A percentile compares a stretch with the other conserved stretches of the same genome.
Evolutionary conservation across 2,797 vertebrate species (phyloP).

Genomic region (Ciconia nigra): DNA sequence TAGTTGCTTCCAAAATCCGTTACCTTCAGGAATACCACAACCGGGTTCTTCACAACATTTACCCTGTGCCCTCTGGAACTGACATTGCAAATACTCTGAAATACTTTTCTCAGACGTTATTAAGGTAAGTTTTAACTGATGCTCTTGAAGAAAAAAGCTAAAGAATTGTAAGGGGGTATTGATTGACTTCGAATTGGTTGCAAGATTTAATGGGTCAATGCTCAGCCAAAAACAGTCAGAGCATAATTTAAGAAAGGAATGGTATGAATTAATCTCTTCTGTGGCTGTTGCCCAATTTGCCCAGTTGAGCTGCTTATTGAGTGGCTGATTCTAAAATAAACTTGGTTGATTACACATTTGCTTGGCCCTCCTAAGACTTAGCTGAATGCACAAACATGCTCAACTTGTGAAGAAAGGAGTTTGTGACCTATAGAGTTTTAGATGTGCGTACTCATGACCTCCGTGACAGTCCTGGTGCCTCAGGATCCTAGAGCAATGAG

Average conservation of each 20-base stretch:
- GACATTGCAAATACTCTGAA: conserved; percentile 99
- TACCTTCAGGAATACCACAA: conserved; percentile 99
- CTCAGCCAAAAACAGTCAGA: conserved; percentile 70
- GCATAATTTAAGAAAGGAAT: not conserved
- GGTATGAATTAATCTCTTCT: not conserved
- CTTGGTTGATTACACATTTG: conserved; percentile 39
- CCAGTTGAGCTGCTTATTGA: conserved; percentile 31
- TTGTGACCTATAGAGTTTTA: not conserved
- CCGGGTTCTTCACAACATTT: conserved; percentile 98
- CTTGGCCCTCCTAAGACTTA: conserved; percentile 27
- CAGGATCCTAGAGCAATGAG: not conserved
- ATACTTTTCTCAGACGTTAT: conserved; percentile 99
- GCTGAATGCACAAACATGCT: not conserved
- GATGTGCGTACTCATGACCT: not conserved
- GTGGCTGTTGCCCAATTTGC: conserved; percentile 59
- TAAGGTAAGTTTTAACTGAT: conserved; percentile 92
- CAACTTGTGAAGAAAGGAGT: conserved; percentile 12
- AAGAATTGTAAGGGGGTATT: conserved; percentile 28
- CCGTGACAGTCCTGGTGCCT: not conserved
- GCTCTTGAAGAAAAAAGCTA: conserved; percentile 65
- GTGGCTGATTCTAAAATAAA: conserved; percentile 54
- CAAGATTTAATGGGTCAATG: conserved; percentile 45
- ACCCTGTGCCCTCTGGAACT: conserved; percentile 98
- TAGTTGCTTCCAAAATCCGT: conserved; percentile 99
- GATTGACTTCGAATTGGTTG: conserved; percentile 51